phyloP scores from a whole-genome alignment of 92 coral and sea anemone species.

The Phenganax subtilis region DNA sequence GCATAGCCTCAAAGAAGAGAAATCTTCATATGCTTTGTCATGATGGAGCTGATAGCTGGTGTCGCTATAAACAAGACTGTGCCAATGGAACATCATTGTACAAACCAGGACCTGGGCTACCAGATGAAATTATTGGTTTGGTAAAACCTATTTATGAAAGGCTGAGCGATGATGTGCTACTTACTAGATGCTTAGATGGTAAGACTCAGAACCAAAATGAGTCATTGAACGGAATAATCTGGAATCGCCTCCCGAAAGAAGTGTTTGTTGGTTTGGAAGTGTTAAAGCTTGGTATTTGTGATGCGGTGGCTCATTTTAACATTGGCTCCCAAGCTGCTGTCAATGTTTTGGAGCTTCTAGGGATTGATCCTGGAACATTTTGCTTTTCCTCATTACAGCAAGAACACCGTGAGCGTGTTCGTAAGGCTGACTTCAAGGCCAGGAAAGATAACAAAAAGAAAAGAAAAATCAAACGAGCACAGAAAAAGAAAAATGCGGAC shows the following conservation, averaged over 20 bases:
- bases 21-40: slow-evolving; percentile 30
- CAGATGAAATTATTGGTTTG: slow-evolving; percentile 38
- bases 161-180: slow-evolving; percentile 51
- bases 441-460: slow-evolving; percentile 12
- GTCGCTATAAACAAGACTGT: slow-evolving; percentile 26
- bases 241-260: slow-evolving; percentile 50
- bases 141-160: slow-evolving; percentile 41
- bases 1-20: slow-evolving; percentile 25
- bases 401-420: not conserved
- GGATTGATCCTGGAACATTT: slow-evolving; percentile 50
- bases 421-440: not conserved
- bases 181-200: slow-evolving; percentile 50
- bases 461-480: slow-evolving; percentile 27
- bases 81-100: slow-evolving; percentile 9
- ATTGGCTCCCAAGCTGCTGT: slow-evolving; percentile 50
- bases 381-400: slow-evolving; percentile 5
- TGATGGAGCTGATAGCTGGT: slow-evolving; percentile 40
- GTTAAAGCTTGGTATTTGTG: slow-evolving; percentile 47
- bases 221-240: slow-evolving; percentile 52
- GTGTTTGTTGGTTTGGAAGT: slow-evolving; percentile 40
- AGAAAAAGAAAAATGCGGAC: slow-evolving; percentile 30
- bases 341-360: slow-evolving; percentile 36
- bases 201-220: slow-evolving; percentile 59
- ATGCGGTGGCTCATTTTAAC: slow-evolving; percentile 60
- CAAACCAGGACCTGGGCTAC: slow-evolving; percentile 53